phyloP scores from a whole-genome alignment of 2,888 invertebrate species.

The Melanostoma scalare region DNA sequence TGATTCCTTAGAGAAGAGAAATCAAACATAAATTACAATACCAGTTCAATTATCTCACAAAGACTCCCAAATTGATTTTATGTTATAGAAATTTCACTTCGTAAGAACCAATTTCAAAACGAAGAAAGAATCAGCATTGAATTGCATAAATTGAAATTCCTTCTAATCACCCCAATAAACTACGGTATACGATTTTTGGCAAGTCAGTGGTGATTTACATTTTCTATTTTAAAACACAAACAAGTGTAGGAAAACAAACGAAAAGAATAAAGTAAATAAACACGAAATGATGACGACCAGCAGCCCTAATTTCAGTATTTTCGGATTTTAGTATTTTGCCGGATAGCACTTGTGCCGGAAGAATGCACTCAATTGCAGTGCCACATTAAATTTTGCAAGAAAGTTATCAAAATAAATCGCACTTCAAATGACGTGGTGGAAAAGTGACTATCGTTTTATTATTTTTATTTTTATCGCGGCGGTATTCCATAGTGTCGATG shows the following conservation, averaged over 20 bases:
- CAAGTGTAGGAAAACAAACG: slow-evolving; percentile 12
- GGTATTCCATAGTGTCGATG: slow-evolving; percentile 27
- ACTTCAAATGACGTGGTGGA: slow-evolving; percentile 28
- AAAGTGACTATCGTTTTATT: slow-evolving; percentile 10
- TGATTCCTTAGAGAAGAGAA: slow-evolving; percentile 14
- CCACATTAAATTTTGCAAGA: not conserved
- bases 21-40: slow-evolving; percentile 42
- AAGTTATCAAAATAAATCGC: not conserved
- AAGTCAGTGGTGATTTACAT: not conserved
- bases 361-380: slow-evolving; percentile 32
- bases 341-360: slow-evolving; percentile 37
- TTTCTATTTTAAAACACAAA: slow-evolving; percentile 50
- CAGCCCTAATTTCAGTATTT: slow-evolving; percentile 44
- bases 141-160: no score
- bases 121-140: no score
- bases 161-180: slow-evolving; percentile 13
- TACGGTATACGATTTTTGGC: slow-evolving; percentile 6
- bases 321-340: slow-evolving; percentile 46
- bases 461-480: slow-evolving; percentile 2
- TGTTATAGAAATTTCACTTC: no score
- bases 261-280: slow-evolving; percentile 7
- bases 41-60: slow-evolving; percentile 16
- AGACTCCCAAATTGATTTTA: not conserved
- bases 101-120: no score
- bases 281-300: not conserved